Base-by-base conservation (phyloP, 2,888 invertebrate genomes). In the Pristionchus arcanus region DNA sequence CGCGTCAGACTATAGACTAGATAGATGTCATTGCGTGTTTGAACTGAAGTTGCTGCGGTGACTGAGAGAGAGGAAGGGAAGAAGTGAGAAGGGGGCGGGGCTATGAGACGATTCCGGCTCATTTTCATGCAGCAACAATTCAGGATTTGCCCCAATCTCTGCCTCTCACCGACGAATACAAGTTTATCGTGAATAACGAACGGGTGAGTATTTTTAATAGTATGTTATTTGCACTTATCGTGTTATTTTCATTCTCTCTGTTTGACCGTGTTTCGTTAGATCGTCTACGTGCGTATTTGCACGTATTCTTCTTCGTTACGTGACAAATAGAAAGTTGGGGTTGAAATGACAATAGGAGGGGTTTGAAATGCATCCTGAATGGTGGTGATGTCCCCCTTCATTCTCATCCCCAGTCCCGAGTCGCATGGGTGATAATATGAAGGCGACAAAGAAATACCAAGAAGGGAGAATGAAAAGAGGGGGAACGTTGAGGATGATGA, bases 401-500 rank as follows among this genome's bases (percentile, higher is more conserved):
- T 34, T 74, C 74, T 74, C 74, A 74, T 37, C 21, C 34, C 34
- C 71, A n/a, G 1, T 34, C 28, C 28, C 28, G 68, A 71, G 31
- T 31, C 68, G 16, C 37, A 21, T 37, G 37, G 74, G 21, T 74
- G 74, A 74, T 37, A 37, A 74, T 42, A 37, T 13, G 74, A n/a
- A 37, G 68, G n/a, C 25, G 68, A 28, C 31, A 68, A 25, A 34
- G 74, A 37, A 19, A 74, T 34, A 21, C 28, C 16, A 68, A 68
- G 42, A 31, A n/a, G n/a, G n/a, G n/a, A n/a, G n/a, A n/a, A n/a
- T n/a, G n/a, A n/a, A n/a, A n/a, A n/a, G 21, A 9, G 21, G 74
- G 42, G 25, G 81, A 81, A 81, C 81, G 81, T 81, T 53, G 81
- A 28, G 28, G 81, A 81, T 81, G 81, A 81, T 81, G 81, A 81